Percentiles rank a stretch among this genome's conserved stretches.
These are phyloP conservation scores for Calameuta pallipes DNA, from an alignment of 2,888 invertebrate species.

Conservation along the genomic window DNA sequence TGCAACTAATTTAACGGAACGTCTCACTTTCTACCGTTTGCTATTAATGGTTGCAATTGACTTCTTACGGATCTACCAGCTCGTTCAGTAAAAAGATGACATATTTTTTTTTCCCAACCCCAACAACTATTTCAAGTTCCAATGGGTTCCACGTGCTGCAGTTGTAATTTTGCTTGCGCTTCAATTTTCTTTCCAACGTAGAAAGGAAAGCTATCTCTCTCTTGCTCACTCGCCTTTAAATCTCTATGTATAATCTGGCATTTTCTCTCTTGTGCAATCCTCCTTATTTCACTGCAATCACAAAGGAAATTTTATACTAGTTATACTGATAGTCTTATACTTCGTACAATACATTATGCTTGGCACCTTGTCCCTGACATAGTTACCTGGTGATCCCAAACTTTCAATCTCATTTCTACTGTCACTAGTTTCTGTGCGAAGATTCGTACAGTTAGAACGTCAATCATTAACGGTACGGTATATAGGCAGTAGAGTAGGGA, in stretches of 20 bases:
- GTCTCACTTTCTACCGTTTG: background rate
- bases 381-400: conserved; percentile 57
- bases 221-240: background rate
- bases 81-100: background rate
- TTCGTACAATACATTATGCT: conserved; percentile 28
- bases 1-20: background rate
- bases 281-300: conserved; percentile 32
- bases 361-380: conserved; percentile 56
- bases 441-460: conserved; percentile 22
- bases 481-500: background rate
- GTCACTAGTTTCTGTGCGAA: conserved; percentile 30
- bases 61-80: no score
- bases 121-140: background rate
- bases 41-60: background rate
- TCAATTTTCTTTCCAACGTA: background rate
- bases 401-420: conserved; percentile 62
- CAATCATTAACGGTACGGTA: background rate
- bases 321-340: conserved; percentile 27
- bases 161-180: background rate
- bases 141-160: background rate
- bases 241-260: background rate
- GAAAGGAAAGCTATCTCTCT: background rate
- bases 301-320: conserved; percentile 27
- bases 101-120: background rate
- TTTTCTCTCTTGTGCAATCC: conserved; percentile 24